These are phyloP conservation scores for Lethocerus indicus DNA, from an alignment of 1,140 invertebrate genomes.

Conservation along the genomic window DNA sequence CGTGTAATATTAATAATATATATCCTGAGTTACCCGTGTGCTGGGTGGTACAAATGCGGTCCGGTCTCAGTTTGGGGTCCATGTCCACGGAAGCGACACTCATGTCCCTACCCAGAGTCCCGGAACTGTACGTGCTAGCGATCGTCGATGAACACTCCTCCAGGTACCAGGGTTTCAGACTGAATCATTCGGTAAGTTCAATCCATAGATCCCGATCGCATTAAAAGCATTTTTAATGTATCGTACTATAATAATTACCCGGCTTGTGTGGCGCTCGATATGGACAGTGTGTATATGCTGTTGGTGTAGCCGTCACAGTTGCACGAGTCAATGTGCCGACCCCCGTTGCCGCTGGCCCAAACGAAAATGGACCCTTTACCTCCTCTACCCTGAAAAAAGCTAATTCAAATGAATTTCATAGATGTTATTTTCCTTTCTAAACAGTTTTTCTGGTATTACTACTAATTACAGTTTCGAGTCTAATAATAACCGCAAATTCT, in stretches of 20 bases:
- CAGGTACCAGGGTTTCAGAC: constrained; percentile 90
- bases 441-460: too few species aligned
- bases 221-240: neutral
- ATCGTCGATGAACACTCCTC: constrained; percentile 94
- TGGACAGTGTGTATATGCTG: constrained; percentile 93
- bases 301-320: constrained; percentile 99
- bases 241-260: constrained; percentile 31
- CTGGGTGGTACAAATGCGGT: constrained; percentile 74
- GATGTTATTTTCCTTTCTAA: too few species aligned
- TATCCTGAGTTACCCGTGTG: constrained; percentile 40
- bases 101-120: constrained; percentile 82
- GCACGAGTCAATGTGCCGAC: constrained; percentile 87
- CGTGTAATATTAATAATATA: neutral
- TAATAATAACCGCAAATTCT: too few species aligned
- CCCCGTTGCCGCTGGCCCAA: constrained; percentile 98
- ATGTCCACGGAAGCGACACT: constrained; percentile 95
- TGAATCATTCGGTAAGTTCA: constrained; percentile 17
- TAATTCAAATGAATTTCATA: too few species aligned
- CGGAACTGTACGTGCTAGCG: constrained; percentile 89
- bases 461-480: too few species aligned
- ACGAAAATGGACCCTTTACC: constrained; percentile 99
- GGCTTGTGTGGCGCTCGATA: constrained; percentile 91
- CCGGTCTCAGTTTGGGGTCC: constrained; percentile 64
- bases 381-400: constrained; percentile 52
- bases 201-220: neutral